phyloP scores from a whole-genome alignment of 35 echinoderm and acorn worm genomes.

The Stichopus chloronotus region DNA sequence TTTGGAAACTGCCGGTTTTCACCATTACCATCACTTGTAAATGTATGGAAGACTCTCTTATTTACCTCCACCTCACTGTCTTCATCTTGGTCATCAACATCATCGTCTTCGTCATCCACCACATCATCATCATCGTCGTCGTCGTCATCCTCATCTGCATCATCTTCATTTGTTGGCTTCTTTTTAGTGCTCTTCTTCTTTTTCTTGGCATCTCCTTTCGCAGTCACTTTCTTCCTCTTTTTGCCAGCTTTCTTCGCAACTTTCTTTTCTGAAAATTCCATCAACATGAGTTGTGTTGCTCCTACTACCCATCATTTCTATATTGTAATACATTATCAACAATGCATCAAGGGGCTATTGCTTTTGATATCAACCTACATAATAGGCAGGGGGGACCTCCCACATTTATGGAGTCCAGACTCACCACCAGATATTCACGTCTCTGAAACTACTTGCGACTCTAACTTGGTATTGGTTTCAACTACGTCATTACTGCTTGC shows the following conservation, averaged over 20 bases:
- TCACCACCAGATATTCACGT: too few species aligned
- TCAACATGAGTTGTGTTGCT: too few species aligned
- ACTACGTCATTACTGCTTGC: too few species aligned
- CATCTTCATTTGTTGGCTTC: background rate
- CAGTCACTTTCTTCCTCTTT: slow-evolving; percentile 61
- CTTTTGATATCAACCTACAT: too few species aligned
- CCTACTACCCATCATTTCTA: background rate
- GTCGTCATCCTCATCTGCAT: background rate
- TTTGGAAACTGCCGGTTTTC: too few species aligned
- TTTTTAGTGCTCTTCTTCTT: slow-evolving; percentile 34
- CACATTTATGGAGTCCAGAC: too few species aligned
- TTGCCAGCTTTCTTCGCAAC: slow-evolving; percentile 26
- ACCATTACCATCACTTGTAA: too few species aligned
- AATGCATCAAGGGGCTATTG: too few species aligned
- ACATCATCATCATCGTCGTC: slow-evolving; percentile 29
- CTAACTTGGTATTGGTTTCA: too few species aligned
- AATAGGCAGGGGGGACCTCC: too few species aligned
- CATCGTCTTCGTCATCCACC: slow-evolving; percentile 55
- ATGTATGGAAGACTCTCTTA: background rate
- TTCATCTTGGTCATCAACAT: slow-evolving; percentile 54
- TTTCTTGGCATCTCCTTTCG: slow-evolving; percentile 57
- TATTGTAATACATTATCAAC: too few species aligned
- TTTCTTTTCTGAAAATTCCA: background rate
- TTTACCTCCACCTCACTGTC: slow-evolving; percentile 42
- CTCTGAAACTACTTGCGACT: too few species aligned